These are phyloP conservation scores for Spea bombifrons DNA, from an alignment of 2,113 vertebrate genomes.

Conservation along the genomic window DNA sequence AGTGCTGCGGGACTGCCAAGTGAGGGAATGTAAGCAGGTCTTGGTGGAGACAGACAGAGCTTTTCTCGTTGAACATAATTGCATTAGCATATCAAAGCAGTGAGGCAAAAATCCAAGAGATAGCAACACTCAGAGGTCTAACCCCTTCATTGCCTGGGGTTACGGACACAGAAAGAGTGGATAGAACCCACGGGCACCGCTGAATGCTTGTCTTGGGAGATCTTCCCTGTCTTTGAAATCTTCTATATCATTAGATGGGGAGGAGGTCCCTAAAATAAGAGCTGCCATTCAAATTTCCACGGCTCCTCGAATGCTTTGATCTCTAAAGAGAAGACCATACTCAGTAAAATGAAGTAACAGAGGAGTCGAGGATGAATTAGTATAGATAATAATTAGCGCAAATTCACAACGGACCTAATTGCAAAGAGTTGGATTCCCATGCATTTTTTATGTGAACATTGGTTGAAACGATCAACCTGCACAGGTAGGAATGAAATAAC, in stretches of 20 bases:
- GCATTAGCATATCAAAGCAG: conserved; percentile 46
- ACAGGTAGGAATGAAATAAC: too few species aligned
- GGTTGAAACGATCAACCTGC: too few species aligned
- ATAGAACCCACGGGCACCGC: neutral
- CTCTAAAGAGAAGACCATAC: neutral
- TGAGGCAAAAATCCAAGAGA: conserved; percentile 31
- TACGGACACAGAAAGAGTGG: neutral
- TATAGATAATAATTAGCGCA: neutral
- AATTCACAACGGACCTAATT: neutral
- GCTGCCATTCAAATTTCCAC: conserved; percentile 1
- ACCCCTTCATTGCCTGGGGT: conserved; percentile 33
- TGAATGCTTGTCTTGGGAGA: conserved; percentile 9
- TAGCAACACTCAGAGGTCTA: conserved; percentile 27
- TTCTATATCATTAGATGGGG: conserved; percentile 9
- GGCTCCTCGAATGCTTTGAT: neutral
- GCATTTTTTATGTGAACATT: too few species aligned
- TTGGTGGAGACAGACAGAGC: conserved; percentile 35
- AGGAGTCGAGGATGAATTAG: conserved; percentile 3
- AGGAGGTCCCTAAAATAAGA: conserved; percentile 14
- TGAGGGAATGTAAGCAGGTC: conserved; percentile 11
- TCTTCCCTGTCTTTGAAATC: conserved; percentile 26
- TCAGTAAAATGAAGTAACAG: neutral
- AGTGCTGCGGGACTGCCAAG: conserved; percentile 15
- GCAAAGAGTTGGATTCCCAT: neutral
- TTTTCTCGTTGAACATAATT: conserved; percentile 39